These are phyloP conservation scores for Slavum lentiscoides DNA, from an alignment of 2,888 invertebrate genomes.

Conservation along the genomic window DNA sequence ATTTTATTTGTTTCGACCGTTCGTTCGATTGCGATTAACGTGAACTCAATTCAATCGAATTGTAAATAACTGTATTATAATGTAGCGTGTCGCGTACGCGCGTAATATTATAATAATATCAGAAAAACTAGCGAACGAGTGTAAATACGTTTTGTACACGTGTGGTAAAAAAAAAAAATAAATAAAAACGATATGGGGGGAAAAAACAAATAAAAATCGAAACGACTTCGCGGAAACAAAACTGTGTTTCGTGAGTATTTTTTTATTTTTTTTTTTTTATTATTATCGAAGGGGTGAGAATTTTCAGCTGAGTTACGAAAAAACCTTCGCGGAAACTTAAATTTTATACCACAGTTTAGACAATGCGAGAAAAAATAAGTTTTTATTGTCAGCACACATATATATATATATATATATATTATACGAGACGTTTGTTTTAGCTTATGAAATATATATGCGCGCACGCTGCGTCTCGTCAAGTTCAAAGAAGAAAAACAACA, in stretches of 20 bases:
- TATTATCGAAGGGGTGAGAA: not conserved
- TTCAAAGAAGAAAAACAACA: not conserved
- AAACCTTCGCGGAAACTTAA: constrained; percentile 15
- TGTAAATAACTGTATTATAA: too few species aligned
- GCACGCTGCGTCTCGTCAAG: not conserved
- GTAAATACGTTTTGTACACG: not conserved
- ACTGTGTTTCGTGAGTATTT: not conserved
- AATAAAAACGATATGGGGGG: not conserved
- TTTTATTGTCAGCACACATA: constrained; percentile 37
- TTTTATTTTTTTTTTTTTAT: not conserved
- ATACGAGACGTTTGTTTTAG: constrained; percentile 26
- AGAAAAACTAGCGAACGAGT: too few species aligned
- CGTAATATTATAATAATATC: too few species aligned
- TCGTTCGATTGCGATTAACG: too few species aligned
- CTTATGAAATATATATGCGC: not conserved
- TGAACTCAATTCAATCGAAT: too few species aligned
- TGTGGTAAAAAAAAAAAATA: not conserved
- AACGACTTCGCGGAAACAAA: constrained; percentile 18
- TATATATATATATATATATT: not conserved
- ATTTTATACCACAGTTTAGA: constrained; percentile 19
- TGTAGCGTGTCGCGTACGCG: too few species aligned
- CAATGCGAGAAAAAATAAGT: constrained; percentile 21
- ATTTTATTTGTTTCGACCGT: too few species aligned
- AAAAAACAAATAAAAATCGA: not conserved
- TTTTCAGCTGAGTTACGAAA: constrained; percentile 30